Base-by-base conservation (phyloP, 2,797 vertebrate species). In the Myotis pilosus region DNA sequence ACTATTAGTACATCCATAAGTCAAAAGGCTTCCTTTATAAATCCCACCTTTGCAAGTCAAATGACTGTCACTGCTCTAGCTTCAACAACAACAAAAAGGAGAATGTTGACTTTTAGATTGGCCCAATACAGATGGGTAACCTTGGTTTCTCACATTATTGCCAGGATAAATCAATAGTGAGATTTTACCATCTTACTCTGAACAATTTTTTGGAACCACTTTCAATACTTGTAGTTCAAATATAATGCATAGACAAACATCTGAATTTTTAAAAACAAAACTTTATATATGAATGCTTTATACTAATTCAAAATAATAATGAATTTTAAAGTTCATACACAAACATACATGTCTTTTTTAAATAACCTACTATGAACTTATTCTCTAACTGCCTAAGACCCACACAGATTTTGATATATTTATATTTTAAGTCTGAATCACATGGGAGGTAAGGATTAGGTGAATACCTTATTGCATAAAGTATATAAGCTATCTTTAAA, bases 211-310 rank as follows among this genome's bases (percentile, higher is more conserved):
- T 74, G 30, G 5, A 69, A 87, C 33, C 22, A 68, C 9, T 90
- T 94, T 51, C 38, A 6, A 53, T 17, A 53, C 12, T 84, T 84
- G 84, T 47, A 89, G 72, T 84, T 88, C 30, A 23, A 92, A 84
- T 68, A 84, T 10, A 87, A 66, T 13, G 12, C 6, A 90, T 49
- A 55, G 36, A 64, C 11, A 76, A 81, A 13, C 41, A 91, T 30
- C 33, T 57, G 12, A 86, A 47, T 91, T 60, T 95, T 74, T 90
- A 71, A 75, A 94, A 89, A 60, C 47, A 82, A 64, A 71, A 55
- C 47, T 88, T 71, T 57, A 66, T 47, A 64, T 55, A 49, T 76
- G 69, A 81, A 79, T 78, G 47, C 13, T 93, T 75, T 90, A 75
- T 64, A 89, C 9, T 68, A 87, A 79, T 57, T 89, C 81, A 84